Base-by-base conservation (phyloP, 2,113 vertebrate genomes). In the Setophaga kirtlandii region DNA sequence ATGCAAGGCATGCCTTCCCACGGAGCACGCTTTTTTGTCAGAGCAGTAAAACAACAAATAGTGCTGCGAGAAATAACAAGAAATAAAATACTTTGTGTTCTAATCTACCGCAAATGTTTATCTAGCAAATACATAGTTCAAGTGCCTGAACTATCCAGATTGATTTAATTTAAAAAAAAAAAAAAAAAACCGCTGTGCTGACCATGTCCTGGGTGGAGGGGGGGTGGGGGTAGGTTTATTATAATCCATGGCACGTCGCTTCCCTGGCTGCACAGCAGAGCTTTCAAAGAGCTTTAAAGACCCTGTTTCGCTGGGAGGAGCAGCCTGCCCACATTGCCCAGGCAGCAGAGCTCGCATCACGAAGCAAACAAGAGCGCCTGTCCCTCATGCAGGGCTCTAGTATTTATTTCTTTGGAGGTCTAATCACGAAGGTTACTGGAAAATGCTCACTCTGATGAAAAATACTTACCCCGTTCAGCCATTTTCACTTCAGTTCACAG, bases 1-100 rank as follows among this genome's bases (percentile, higher is more conserved):
- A 95, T 83, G 90, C 73, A 82, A 96, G 87, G 92, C 89, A 96
- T 95, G 95, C 86, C 92, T 95, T 96, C 96, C 92, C 83, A 94
- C 0, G 3, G 89, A 90, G 97, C 86, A 82, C 4, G 2, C 68
- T 60, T 96, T 96, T 74, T 84, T 81, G 71, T 83, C 35, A 68
- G 86, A 59, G 89, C 88, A 90, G 64, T 76, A 62, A 68, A 90
- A 95, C 68, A 97, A 97, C 96, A 97, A 96, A 96, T 89, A 94
- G 62, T 73, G 11, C 46, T 37, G 33, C 9, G 67, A 92, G 92
- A 75, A 96, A 95, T 92, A 97, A 96, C 91, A 95, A 91, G 90
- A 88, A 95, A 91, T 63, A 69, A 91, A 96, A 91, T 83, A 79
- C 83, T 95, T 68, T 6, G 60, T 95, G 95, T 94, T 95, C 94